These are phyloP conservation scores for Oscheius onirici DNA, from an alignment of 2,888 invertebrate genomes.

Conservation along the genomic window DNA sequence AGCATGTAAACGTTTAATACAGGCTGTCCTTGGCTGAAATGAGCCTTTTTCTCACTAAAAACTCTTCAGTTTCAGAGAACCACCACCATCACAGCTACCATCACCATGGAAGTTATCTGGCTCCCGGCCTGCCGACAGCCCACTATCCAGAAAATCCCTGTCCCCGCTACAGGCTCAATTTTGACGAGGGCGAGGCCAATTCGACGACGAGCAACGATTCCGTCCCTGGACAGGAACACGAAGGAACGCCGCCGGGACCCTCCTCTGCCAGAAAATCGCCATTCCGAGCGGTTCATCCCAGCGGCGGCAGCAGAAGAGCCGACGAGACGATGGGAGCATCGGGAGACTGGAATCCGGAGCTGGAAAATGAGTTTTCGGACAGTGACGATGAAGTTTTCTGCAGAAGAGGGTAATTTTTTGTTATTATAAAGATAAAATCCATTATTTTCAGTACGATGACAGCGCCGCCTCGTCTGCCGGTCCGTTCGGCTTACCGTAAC, in stretches of 20 bases:
- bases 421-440: background rate
- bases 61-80: no score
- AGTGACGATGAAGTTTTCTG: slow-evolving; percentile 9
- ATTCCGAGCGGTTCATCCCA: no score
- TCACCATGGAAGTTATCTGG: no score
- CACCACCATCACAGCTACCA: no score
- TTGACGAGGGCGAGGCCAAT: slow-evolving; percentile 16
- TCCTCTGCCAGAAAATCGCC: no score
- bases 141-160: slow-evolving; percentile 16
- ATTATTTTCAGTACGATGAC: slow-evolving; percentile 14
- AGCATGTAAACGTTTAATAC: no score
- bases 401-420: slow-evolving; percentile 10
- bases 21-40: no score
- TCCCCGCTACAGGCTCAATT: slow-evolving; percentile 18
- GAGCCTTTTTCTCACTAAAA: no score
- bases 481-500: background rate
- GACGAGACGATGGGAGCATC: background rate
- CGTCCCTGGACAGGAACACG: background rate
- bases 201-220: background rate
- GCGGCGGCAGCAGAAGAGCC: no score
- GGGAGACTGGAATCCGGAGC: background rate
- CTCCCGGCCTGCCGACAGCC: no score
- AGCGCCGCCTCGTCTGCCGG: slow-evolving; percentile 8
- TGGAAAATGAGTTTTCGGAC: background rate
- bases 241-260: no score